Evolutionary conservation across 2,113 vertebrate species (phyloP), one percentile per base, ranked within the genome.

Genomic region (Poeciliopsis turrubarensis): DNA sequence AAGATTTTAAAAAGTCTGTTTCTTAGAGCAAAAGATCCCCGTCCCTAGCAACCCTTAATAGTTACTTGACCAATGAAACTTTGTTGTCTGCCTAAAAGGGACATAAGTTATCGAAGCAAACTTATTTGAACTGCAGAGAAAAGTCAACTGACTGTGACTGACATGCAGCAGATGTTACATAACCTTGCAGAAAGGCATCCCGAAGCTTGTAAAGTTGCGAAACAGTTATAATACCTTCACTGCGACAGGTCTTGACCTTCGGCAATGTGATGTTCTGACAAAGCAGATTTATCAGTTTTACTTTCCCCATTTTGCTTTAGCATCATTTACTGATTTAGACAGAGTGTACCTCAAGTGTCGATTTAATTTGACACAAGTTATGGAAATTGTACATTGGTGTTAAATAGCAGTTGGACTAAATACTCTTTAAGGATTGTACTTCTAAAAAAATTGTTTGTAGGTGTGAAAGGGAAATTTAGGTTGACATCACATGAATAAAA

Each of bases 131-230:
- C 78, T 65, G 65, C 47, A 65, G 44, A 70, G 17, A 60, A 61
- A 65, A 8, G 19, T 39, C 34, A 73, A 71, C 72, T 77, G 37
- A 31, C 72, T 74, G 30, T 78, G 73, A 81, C 4, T 80, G 85
- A 78, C 71, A 68, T 34, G 54, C 3, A n/a, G 72, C 74, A 78
- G 74, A 77, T 83, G 65, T 69, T 68, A 77, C 54, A 10, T 68
- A 76, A 71, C 15, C 27, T 32, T 37, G 72, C 70, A 51, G 9
- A 69, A 39, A 68, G 17, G 30, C 13, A 54, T 54, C 17, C 51
- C 25, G 8, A 57, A 57, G 51, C 51, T 57, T 57, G 51, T n/a
- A 57, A 25, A 57, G 51, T n/a, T 57, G 7, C 10, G 22, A n/a
- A 57, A 57, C 51, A 57, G 22, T 25, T n/a, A 25, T n/a, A 8